phyloP scores from a whole-genome alignment of 2,797 vertebrate species.

The Muscicapa comitata region DNA sequence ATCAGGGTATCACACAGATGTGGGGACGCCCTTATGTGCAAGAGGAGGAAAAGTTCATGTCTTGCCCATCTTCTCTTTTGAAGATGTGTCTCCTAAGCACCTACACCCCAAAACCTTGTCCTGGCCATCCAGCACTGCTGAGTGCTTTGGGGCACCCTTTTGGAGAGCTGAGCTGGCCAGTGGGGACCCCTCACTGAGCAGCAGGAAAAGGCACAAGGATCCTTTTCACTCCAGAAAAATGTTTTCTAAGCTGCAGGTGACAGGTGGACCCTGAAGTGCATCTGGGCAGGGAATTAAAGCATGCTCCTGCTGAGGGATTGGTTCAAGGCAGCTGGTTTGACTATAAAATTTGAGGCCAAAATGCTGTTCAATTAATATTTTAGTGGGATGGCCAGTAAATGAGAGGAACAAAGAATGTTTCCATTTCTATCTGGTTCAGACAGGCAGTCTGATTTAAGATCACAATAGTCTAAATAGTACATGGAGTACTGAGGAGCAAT shows the following conservation, averaged over 20 bases:
- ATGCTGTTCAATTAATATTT: slow-evolving; percentile 65
- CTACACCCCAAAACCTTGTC: neutral
- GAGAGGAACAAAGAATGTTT: neutral
- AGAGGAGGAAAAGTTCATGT: neutral
- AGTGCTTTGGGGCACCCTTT: neutral
- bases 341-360: slow-evolving; percentile 12
- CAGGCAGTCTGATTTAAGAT: neutral
- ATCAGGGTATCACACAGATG: neutral
- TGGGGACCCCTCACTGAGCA: neutral
- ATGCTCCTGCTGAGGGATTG: neutral
- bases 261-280: neutral
- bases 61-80: neutral
- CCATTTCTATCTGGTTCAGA: neutral
- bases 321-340: neutral
- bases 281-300: slow-evolving; percentile 26
- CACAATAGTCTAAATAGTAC: neutral
- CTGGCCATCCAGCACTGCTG: neutral
- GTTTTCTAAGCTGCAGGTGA: neutral
- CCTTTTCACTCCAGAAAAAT: neutral
- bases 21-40: rapidly evolving
- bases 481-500: neutral
- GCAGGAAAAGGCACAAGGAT: neutral
- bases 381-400: slow-evolving; percentile 31
- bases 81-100: neutral
- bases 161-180: neutral